Conservation (phyloP, 2,113 vertebrate species). For the Campylorhamphus procurvoides region DNA sequence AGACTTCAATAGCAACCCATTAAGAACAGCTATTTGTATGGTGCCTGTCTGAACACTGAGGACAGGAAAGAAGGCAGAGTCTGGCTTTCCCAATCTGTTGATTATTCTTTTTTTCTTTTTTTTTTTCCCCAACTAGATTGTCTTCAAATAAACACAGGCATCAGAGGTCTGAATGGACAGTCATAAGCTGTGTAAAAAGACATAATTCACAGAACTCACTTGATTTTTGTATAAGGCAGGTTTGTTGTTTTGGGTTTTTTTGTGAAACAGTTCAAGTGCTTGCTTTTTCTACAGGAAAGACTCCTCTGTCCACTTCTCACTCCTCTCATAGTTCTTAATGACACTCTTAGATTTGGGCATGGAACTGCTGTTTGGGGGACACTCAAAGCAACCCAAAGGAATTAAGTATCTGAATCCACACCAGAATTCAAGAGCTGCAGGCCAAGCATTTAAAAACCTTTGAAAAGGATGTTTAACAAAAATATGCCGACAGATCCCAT, state of each 20-base stretch:
- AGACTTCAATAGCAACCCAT: constrained; percentile 7
- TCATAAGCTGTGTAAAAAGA: neutral
- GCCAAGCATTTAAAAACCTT: neutral
- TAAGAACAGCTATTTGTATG: constrained; percentile 3
- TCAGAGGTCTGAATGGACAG: neutral
- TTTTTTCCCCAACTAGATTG: neutral
- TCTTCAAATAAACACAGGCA: neutral
- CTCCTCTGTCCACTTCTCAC: neutral
- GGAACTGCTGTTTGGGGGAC: neutral
- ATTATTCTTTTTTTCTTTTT: neutral
- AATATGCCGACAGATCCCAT: neutral
- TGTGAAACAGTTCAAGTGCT: neutral
- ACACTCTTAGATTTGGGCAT: neutral
- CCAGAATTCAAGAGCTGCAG: neutral
- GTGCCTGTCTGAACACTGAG: neutral
- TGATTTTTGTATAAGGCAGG: neutral
- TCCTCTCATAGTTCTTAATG: neutral
- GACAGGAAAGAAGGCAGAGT: neutral
- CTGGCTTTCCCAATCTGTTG: neutral
- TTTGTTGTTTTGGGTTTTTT: neutral
- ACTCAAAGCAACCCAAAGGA: neutral
- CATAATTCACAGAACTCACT: neutral
- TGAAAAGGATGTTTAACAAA: neutral
- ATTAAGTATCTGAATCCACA: neutral
- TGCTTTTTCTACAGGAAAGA: neutral